A percentile compares a stretch with the other conserved stretches of the same genome.
phyloP scores from a whole-genome alignment of 2,113 vertebrate genomes.

The Crotalus helleri region DNA sequence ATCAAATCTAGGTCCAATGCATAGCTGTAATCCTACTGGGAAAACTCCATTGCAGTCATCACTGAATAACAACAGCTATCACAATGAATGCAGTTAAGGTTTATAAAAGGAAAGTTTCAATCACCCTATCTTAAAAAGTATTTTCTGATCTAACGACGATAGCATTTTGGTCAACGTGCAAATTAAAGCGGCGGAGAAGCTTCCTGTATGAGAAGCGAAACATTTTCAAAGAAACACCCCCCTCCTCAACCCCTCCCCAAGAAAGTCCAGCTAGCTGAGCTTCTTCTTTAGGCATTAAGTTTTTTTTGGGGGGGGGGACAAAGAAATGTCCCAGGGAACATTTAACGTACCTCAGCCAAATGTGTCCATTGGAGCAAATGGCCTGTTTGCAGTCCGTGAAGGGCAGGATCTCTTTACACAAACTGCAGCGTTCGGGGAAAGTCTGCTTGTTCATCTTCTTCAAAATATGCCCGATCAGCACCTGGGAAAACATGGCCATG shows the following conservation, averaged over 20 bases:
- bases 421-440: slow-evolving; percentile 88
- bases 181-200: background rate
- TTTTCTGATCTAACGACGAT: background rate
- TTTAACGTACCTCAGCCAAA: slow-evolving; percentile 87
- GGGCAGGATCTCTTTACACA: slow-evolving; percentile 89
- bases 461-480: slow-evolving; percentile 92
- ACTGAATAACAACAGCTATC: background rate
- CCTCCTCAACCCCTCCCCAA: background rate
- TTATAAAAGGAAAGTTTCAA: background rate
- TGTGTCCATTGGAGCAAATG: slow-evolving; percentile 87
- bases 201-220: background rate
- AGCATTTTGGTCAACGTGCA: background rate
- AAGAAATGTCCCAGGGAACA: background rate
- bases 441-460: slow-evolving; percentile 98
- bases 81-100: background rate
- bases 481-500: slow-evolving; percentile 69
- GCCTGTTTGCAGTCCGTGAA: slow-evolving; percentile 88
- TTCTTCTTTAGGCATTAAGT: no score
- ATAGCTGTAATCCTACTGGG: background rate
- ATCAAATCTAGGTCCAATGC: background rate
- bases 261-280: background rate
- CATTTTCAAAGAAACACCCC: background rate
- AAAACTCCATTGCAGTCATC: background rate
- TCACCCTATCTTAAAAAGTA: background rate
- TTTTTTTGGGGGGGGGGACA: no score